These are phyloP conservation scores for Sander vitreus DNA, from an alignment of 2,113 vertebrate genomes.

Conservation along the genomic window DNA sequence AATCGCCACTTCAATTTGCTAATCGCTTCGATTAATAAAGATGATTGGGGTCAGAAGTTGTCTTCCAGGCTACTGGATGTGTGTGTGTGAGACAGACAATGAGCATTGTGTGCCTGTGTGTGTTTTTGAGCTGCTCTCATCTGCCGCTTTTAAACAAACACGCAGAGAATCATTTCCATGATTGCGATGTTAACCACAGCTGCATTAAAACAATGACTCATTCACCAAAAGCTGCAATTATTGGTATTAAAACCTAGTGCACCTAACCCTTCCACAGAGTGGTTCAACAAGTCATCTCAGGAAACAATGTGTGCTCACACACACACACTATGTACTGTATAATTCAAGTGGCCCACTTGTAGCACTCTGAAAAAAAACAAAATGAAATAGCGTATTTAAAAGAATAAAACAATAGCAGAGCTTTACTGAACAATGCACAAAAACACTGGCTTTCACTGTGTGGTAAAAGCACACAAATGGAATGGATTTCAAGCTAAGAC, in stretches of 20 bases:
- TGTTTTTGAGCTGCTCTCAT: constrained; percentile 11
- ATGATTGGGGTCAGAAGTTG: constrained; percentile 67
- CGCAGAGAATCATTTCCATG: constrained; percentile 55
- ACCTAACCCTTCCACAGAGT: constrained; percentile 48
- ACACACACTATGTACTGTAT: constrained; percentile 11
- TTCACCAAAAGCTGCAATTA: constrained; percentile 75
- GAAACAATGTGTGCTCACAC: constrained; percentile 39
- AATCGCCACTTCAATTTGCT: constrained; percentile 34
- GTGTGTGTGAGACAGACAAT: constrained; percentile 17
- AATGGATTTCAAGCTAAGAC: constrained; percentile 52
- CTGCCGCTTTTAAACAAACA: constrained; percentile 44
- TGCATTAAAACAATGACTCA: constrained; percentile 81
- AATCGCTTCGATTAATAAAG: constrained; percentile 63
- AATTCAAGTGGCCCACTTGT: constrained; percentile 64
- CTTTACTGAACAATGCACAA: constrained; percentile 36
- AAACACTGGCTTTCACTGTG: constrained; percentile 8
- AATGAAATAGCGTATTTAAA: constrained; percentile 27
- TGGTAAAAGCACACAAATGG: constrained; percentile 48
- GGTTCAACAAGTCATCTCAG: constrained; percentile 67
- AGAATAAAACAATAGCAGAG: not conserved
- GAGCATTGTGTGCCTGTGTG: not conserved
- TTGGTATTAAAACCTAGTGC: constrained; percentile 72
- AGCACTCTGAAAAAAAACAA: constrained; percentile 20
- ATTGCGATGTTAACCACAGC: constrained; percentile 72
- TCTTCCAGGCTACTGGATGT: constrained; percentile 7